Base-by-base conservation (phyloP, 2,797 vertebrate species). In the Pseudomugil gertrudae region DNA sequence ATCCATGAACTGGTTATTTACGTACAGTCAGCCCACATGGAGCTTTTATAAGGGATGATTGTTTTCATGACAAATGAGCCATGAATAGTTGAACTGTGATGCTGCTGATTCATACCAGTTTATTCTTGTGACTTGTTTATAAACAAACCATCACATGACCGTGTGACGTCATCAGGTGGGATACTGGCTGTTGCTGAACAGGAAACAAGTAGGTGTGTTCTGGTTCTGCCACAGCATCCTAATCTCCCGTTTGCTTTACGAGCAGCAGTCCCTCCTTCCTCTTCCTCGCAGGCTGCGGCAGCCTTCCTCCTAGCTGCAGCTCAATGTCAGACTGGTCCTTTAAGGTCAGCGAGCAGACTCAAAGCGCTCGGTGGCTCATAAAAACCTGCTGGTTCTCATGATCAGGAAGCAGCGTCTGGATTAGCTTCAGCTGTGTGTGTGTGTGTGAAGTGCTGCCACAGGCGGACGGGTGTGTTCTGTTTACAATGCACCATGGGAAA, bases 401-500 rank as follows among this genome's bases (percentile, higher is more conserved):
- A 78, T 55, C 70, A 81, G 73, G 78, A 84, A 81, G 80, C 66
- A 66, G 52, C 9, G 60, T 62, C 68, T 82, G 66, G 75, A 83
- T 36, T 63, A 67, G 71, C 71, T 61, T 84, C 73, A 84, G 77
- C 69, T 38, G 36, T 38, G 36, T 84, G 66, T 69, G 63, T 64
- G 69, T 72, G 54, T 51, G 61, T n/a, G 86, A 87, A 78, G 85
- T 69, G 26, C 65, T 85, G 81, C 84, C 83, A 85, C 71, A 63
- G 80, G 84, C 80, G 78, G 84, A 87, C 69, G 85, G 85, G 87
- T 35, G 87, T 89, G 85, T 89, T 76, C 84, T 82, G 78, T 89
- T 84, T 84, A 86, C 84, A 86, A 81, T 76, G 74, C 84, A 86
- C 66, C 76, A 62, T 89, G 87, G 87, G 87, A 89, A 86, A 84